Evolutionary conservation across 2,113 vertebrate genomes (phyloP).

Genomic region (Sebastes schlegelii): DNA sequence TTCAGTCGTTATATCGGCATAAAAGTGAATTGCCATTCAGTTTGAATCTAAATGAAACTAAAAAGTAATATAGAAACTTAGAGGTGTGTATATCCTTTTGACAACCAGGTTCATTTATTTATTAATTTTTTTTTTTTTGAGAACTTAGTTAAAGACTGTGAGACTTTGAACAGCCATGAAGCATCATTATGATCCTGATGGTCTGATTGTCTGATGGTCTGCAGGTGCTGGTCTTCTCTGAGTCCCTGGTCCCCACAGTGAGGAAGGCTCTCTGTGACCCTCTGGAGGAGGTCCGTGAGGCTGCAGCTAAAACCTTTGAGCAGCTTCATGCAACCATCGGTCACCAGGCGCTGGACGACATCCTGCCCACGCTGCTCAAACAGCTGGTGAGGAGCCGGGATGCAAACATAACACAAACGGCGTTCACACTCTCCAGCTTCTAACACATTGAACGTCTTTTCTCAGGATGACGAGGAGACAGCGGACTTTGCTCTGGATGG

Average conservation of each 20-base stretch:
- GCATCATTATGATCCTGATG: neutral
- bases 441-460: neutral
- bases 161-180: neutral
- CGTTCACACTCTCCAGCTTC: neutral
- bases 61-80: neutral
- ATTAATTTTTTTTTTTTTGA: neutral
- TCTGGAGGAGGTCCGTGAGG: conserved; percentile 95
- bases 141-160: neutral
- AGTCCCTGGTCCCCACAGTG: conserved; percentile 96
- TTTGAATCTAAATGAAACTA: neutral
- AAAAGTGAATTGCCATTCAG: neutral
- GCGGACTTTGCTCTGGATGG: conserved; percentile 96
- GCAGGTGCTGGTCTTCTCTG: conserved; percentile 96
- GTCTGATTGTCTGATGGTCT: neutral
- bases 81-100: neutral
- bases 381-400: conserved; percentile 88
- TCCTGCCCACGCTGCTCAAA: conserved; percentile 93
- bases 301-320: conserved; percentile 98
- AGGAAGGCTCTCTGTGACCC: conserved; percentile 97
- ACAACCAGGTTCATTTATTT: too few species aligned
- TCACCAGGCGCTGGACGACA: conserved; percentile 97
- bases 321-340: conserved; percentile 98
- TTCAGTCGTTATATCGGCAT: neutral
- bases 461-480: conserved; percentile 89
- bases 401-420: neutral